Percentiles rank a stretch among this genome's conserved stretches.
Conservation (phyloP, 2,797 vertebrate genomes). For the Pempheris klunzingeri region DNA sequence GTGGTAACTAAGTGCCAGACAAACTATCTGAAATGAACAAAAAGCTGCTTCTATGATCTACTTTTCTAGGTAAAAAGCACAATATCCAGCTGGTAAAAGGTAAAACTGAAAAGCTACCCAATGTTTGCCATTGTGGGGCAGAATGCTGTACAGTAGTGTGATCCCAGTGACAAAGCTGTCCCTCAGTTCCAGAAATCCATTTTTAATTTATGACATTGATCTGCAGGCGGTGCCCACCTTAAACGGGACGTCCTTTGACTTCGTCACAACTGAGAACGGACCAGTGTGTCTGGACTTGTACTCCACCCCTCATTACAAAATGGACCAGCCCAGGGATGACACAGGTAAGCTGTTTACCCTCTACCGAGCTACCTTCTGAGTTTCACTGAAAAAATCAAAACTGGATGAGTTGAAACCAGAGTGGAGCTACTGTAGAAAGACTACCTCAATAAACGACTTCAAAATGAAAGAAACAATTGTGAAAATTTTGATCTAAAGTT, state of each 20-base stretch:
- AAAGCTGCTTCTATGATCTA: not conserved
- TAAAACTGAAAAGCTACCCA: not conserved
- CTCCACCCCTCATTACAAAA: slow-evolving; percentile 95
- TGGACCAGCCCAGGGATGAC: slow-evolving; percentile 81
- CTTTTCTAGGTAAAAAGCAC: not conserved
- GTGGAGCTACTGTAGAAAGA: not conserved
- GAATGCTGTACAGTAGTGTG: not conserved
- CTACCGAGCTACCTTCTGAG: not conserved
- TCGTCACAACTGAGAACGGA: slow-evolving; percentile 90
- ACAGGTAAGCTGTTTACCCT: slow-evolving; percentile 82
- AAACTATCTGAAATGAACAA: not conserved
- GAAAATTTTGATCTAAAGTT: too few relatives aligned
- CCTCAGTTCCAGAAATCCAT: not conserved
- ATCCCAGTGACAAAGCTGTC: not conserved
- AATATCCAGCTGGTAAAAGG: not conserved
- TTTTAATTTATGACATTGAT: slow-evolving; percentile 24
- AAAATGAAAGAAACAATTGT: too few relatives aligned
- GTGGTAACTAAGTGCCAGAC: slow-evolving; percentile 6
- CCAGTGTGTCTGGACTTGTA: slow-evolving; percentile 90
- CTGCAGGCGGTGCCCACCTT: slow-evolving; percentile 90
- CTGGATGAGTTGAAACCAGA: not conserved
- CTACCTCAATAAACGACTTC: not conserved
- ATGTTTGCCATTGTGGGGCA: slow-evolving; percentile 59
- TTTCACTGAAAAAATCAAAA: not conserved
- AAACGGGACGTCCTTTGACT: slow-evolving; percentile 94